Evolutionary conservation across 2,113 vertebrate genomes (phyloP), one percentile per base, ranked within the genome.

Genomic region (Hippopotamus amphibius): DNA sequence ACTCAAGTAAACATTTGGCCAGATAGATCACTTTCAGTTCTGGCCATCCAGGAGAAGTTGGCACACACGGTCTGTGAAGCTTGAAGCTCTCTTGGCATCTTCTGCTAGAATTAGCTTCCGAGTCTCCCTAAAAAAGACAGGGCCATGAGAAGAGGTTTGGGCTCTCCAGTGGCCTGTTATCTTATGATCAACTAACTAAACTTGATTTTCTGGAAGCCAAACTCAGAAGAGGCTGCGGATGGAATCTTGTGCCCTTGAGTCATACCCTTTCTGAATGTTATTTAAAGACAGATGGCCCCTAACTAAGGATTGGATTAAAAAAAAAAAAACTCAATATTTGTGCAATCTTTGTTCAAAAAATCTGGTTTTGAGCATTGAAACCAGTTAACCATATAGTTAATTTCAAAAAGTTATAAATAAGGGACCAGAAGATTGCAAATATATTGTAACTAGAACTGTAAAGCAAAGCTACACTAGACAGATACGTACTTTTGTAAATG

Each of bases 191-290:
- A 68, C 79, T 28, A 88, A 68, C 79, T 28, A 63, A 81, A 65
- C 53, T 89, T 80, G 82, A 77, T 86, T 91, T 96, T 69, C 71
- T 59, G 43, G 71, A 96, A 93, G 81, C 84, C n/a, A 37, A n/a
- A 61, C 24, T 82, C 68, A 72, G 83, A 82, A 46, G 37, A 82
- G 41, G 24, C 68, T 71, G 50, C n/a, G 84, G 71, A 87, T 55
- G 14, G 53, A 74, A 8, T 91, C 71, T 21, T 82, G 48, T 16
- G 7, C 77, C 59, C 59, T 91, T 41, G 21, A 63, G 82, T 68
- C n/a, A 14, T 77, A 19, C 21, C 77, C 22, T 95, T 85, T 43
- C 61, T 92, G 68, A 89, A 9, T 81, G 53, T 55, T 86, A 79
- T 89, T 59, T 83, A 13, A 95, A 96, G 71, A 68, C n/a, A 48